Conservation (phyloP, 2,113 vertebrate genomes). For the Grantiella picta region DNA sequence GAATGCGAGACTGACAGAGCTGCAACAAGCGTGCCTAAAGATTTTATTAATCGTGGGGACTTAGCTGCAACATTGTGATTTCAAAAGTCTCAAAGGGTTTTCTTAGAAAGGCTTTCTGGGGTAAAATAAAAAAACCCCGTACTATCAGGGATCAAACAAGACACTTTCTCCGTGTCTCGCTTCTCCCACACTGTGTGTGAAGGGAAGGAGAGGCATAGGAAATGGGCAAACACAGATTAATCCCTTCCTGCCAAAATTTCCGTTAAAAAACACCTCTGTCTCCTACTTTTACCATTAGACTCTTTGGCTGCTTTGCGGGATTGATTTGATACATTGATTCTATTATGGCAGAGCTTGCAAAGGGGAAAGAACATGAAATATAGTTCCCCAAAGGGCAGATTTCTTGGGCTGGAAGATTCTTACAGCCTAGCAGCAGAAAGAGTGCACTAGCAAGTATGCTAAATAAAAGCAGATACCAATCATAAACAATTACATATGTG, state of each 20-base stretch:
- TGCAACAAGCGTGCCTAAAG: background rate
- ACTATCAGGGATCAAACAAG: background rate
- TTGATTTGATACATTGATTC: constrained; percentile 64
- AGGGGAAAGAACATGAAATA: constrained; percentile 56
- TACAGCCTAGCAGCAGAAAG: constrained; percentile 19
- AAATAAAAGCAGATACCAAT: constrained; percentile 72
- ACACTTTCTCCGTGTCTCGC: accelerated
- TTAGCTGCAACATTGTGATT: background rate
- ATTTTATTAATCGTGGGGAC: background rate
- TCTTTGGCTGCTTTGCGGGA: background rate
- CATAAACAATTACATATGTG: constrained; percentile 68
- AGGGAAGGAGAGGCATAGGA: background rate
- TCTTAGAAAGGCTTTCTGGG: background rate
- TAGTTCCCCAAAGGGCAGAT: constrained; percentile 39
- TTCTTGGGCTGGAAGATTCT: constrained; percentile 14
- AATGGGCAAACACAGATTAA: background rate
- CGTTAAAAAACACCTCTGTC: background rate
- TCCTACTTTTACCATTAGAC: background rate
- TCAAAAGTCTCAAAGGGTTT: background rate
- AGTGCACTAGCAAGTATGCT: constrained; percentile 60
- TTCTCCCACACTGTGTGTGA: background rate
- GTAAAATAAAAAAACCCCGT: background rate
- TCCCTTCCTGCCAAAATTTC: constrained; percentile 36
- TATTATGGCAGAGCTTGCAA: constrained; percentile 51
- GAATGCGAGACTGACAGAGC: background rate